These are phyloP conservation scores for Oreochromis mossambicus DNA, from an alignment of 2,797 vertebrate genomes.

Conservation along the genomic window DNA sequence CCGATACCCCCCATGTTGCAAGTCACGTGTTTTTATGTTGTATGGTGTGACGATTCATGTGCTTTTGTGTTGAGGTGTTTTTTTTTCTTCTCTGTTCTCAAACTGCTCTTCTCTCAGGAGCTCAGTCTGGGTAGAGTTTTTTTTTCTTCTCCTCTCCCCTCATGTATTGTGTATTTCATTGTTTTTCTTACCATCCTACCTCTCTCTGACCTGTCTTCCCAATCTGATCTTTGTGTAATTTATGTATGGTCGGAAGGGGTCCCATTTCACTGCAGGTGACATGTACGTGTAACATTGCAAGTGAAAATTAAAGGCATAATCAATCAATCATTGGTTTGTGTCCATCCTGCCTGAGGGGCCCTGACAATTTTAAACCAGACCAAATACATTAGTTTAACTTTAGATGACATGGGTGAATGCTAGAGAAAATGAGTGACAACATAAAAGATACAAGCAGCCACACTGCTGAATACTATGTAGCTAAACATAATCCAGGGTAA, in stretches of 20 bases:
- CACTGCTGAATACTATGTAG: not conserved
- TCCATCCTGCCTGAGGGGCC: not conserved
- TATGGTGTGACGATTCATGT: not conserved
- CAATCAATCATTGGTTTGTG: not conserved
- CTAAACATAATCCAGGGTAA: not conserved
- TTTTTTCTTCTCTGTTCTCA: fast-evolving
- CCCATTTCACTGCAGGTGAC: not conserved
- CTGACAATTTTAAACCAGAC: not conserved
- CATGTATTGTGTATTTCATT: not conserved
- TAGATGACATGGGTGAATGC: not conserved
- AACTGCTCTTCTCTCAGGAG: not conserved
- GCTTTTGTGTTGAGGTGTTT: not conserved
- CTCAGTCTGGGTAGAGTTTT: not conserved
- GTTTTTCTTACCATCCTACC: not conserved
- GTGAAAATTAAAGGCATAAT: not conserved
- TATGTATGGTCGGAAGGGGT: not conserved
- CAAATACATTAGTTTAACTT: not conserved
- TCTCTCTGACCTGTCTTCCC: not conserved
- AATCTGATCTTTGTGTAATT: not conserved
- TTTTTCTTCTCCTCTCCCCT: not conserved
- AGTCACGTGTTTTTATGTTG: not conserved
- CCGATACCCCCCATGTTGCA: not conserved
- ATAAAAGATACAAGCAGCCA: not conserved
- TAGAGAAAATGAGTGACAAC: not conserved
- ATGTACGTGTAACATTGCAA: not conserved